Evolutionary conservation across 2,113 vertebrate species (phyloP).

Genomic region (Rhinogobius similis): DNA sequence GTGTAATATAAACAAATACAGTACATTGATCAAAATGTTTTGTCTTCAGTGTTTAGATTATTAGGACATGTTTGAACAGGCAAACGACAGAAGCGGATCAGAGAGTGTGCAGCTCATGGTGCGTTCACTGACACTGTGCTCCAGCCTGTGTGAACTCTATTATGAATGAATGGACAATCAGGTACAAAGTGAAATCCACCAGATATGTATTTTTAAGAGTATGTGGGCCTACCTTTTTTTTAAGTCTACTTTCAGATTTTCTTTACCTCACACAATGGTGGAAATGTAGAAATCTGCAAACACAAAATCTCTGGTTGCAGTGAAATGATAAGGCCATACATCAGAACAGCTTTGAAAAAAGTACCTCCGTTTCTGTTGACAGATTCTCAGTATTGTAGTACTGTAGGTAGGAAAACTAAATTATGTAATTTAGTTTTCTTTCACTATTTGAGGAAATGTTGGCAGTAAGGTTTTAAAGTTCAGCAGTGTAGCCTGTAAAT

Average conservation of each 20-base stretch:
- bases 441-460: constrained; percentile 66
- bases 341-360: neutral
- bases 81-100: neutral
- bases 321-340: too few relatives aligned
- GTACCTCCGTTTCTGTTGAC: neutral
- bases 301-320: neutral
- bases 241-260: neutral
- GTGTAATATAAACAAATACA: constrained; percentile 43
- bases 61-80: neutral
- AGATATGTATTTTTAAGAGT: too few relatives aligned
- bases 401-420: neutral
- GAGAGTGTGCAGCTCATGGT: neutral
- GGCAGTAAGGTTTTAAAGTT: constrained; percentile 17
- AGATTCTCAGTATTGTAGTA: neutral
- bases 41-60: neutral
- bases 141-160: neutral
- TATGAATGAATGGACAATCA: constrained; percentile 26
- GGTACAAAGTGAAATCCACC: too few relatives aligned
- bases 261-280: neutral
- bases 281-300: too few relatives aligned
- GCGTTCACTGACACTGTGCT: neutral
- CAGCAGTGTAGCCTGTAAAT: neutral
- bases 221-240: too few relatives aligned
- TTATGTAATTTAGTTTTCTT: neutral
- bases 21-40: constrained; percentile 9